Conservation (phyloP, 2,888 invertebrate species). For the Eristalinus sepulchralis region DNA sequence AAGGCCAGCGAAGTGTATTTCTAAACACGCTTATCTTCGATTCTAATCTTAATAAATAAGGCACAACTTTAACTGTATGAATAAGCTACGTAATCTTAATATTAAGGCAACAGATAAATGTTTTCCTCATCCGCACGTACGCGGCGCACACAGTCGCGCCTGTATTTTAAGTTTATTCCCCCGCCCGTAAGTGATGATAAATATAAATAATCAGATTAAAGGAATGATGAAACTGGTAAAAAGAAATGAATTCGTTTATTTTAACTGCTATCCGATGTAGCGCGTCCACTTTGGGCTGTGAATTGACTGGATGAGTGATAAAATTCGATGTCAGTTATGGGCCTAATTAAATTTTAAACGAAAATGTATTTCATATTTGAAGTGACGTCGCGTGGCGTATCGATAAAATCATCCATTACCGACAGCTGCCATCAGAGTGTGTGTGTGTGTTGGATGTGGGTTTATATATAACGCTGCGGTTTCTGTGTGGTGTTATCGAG, state of each 20-base stretch:
- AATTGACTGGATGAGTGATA: neutral
- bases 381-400: neutral
- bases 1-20: too few species aligned
- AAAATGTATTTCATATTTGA: neutral
- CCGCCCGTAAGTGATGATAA: neutral
- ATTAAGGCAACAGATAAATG: neutral
- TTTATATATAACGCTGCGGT: neutral
- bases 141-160: neutral
- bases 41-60: neutral
- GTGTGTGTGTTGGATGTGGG: neutral
- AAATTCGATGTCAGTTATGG: neutral
- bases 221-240: neutral
- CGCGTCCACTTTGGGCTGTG: neutral
- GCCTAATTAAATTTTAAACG: neutral
- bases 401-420: neutral
- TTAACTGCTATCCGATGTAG: neutral
- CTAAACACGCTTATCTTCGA: neutral
- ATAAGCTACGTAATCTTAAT: neutral
- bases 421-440: neutral
- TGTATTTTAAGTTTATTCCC: neutral
- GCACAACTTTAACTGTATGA: neutral
- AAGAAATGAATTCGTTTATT: neutral
- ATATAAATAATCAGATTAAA: neutral
- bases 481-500: too few species aligned
- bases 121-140: neutral